Evolutionary conservation across 2,797 vertebrate genomes (phyloP).

Genomic region (Epinephelus awoara): DNA sequence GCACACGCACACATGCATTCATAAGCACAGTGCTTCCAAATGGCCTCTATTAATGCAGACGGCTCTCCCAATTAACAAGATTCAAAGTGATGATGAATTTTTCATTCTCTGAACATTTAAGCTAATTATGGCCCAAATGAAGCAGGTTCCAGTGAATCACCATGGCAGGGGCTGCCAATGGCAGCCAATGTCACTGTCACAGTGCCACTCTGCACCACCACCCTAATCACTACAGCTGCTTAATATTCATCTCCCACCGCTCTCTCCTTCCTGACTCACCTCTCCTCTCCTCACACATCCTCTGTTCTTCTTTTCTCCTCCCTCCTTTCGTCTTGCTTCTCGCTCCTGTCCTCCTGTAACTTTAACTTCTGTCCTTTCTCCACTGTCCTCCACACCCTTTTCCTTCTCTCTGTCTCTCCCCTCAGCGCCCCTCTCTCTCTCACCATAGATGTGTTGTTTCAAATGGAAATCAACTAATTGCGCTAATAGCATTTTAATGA

Average conservation of each 20-base stretch:
- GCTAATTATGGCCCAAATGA: constrained; percentile 94
- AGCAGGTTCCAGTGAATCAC: constrained; percentile 90
- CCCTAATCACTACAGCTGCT: constrained; percentile 87
- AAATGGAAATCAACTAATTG: constrained; percentile 78
- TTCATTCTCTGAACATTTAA: constrained; percentile 93
- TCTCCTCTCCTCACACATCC: constrained; percentile 47
- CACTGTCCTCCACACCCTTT: not conserved
- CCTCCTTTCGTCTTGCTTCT: constrained; percentile 16
- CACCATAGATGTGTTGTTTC: constrained; percentile 62
- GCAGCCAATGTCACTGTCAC: constrained; percentile 93
- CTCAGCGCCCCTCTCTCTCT: constrained; percentile 10
- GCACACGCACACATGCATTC: constrained; percentile 39
- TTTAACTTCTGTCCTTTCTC: constrained; percentile 16
- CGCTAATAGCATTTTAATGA: constrained; percentile 78
- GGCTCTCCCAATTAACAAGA: constrained; percentile 92
- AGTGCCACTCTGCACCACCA: constrained; percentile 86
- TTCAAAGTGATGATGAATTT: constrained; percentile 94
- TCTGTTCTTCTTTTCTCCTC: constrained; percentile 39
- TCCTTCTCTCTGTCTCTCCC: not conserved
- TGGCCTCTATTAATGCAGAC: constrained; percentile 92
- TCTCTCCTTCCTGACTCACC: constrained; percentile 66
- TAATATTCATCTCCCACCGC: constrained; percentile 83
- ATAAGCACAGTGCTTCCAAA: constrained; percentile 86
- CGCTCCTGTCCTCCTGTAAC: constrained; percentile 2
- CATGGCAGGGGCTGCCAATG: constrained; percentile 88